Conservation (phyloP, 2,797 vertebrate species). For the Rhynchotus rufescens region DNA sequence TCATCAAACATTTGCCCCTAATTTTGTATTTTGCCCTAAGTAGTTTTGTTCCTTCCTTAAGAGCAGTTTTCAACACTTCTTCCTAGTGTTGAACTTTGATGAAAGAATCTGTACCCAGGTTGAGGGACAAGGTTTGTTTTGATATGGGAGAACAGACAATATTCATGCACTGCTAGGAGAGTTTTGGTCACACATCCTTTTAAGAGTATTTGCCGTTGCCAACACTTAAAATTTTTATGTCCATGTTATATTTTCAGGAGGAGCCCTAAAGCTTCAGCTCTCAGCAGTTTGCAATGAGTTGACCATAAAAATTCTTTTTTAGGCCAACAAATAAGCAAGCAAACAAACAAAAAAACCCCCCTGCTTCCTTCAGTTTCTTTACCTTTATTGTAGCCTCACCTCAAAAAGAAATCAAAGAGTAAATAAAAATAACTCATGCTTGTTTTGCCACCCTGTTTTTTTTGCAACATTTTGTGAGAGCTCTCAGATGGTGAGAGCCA, state of each 20-base stretch:
- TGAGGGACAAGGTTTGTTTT: background rate
- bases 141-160: background rate
- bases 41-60: background rate
- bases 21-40: background rate
- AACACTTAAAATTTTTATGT: background rate
- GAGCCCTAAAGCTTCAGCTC: background rate
- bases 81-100: accelerated
- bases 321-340: background rate
- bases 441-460: background rate
- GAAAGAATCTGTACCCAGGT: background rate
- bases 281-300: background rate
- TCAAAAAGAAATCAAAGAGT: background rate
- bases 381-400: background rate
- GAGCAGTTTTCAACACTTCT: background rate
- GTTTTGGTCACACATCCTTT: slow-evolving; percentile 1
- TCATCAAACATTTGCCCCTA: background rate
- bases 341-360: background rate
- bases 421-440: background rate
- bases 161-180: background rate
- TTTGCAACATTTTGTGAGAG: background rate
- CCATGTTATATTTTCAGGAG: background rate
- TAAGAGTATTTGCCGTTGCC: background rate
- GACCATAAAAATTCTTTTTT: background rate
- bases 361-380: background rate
- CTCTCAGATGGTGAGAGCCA: background rate